Base-by-base conservation (phyloP, 2,888 invertebrate species). In the Parascotia fuliginaria region DNA sequence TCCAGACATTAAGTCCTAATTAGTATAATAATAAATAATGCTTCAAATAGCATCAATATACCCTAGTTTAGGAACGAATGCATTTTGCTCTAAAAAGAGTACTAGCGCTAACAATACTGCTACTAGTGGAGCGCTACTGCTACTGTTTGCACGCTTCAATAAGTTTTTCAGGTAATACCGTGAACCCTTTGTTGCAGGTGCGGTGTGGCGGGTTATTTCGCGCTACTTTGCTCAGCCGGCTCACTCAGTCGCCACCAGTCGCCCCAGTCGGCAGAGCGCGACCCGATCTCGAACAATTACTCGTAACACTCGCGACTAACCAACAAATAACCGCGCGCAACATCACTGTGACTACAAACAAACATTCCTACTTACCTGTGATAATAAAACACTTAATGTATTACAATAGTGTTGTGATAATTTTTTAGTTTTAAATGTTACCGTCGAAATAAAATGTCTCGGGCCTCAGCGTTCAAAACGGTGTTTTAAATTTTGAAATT, bases 381-480 rank as follows among this genome's bases (percentile, higher is more conserved):
- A 72, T 76, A 63, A 65, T 42, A 58, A 67, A 64, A 67, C 71
- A 58, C 49, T 28, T 19, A 56, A 55, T 54, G 46, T 48, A 53
- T 53, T 55, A 57, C 4, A 36, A 28, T 40, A 74, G 77, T 78
- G 75, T 65, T 71, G 74, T 77, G 75, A 68, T 61, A 54, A 42
- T 48, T 43, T 3, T 52, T 52, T 13, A 6, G 12, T 2, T 43
- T 49, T 46, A 53, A 66, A 69, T 75, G 76, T 50, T 49, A 54
- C 46, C 45, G 63, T 72, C 60, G 43, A 64, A 60, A 61, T 74
- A 83, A 78, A 74, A 90, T 89, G 90, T 87, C 87, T 62, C 85
- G 89, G 32, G 84, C 82, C 34, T 84, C 85, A 34, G 60, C 70
- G 41, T 89, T 79, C 73, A 87, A 87, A 79, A 83, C 84, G n/a